phyloP scores from a whole-genome alignment of 2,113 vertebrate genomes.

The Symphodus melops region DNA sequence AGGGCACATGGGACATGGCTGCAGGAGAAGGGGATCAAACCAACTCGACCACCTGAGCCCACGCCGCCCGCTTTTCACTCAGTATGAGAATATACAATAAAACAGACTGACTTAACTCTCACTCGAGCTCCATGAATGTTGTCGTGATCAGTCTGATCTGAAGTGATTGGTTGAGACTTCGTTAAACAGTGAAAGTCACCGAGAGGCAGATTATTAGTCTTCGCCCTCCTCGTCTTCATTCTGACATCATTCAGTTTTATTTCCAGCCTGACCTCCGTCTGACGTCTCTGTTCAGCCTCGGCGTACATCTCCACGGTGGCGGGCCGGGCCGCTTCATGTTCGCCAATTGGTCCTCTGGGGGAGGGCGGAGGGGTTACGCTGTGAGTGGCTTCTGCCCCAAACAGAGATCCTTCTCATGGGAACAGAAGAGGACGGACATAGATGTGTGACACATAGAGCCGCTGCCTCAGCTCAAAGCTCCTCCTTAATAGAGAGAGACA shows the following conservation, averaged over 20 bases:
- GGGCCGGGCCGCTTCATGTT: conserved; percentile 21
- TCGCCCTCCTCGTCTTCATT: conserved; percentile 52
- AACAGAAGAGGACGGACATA: conserved; percentile 52
- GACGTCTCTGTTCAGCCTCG: conserved; percentile 32
- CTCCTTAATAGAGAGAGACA: no score
- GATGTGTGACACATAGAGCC: conserved; percentile 29
- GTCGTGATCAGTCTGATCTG: no score
- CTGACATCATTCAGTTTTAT: conserved; percentile 56
- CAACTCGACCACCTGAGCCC: no score
- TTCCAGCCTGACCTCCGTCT: conserved; percentile 58
- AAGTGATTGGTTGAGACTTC: no score
- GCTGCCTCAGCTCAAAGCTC: background rate
- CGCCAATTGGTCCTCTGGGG: conserved; percentile 52
- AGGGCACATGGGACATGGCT: no score
- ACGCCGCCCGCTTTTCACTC: no score
- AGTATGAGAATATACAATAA: no score
- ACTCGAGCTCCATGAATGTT: no score
- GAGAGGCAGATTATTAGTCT: no score
- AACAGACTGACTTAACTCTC: no score
- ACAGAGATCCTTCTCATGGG: conserved; percentile 76
- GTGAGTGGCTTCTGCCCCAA: conserved; percentile 66
- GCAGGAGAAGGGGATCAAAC: no score
- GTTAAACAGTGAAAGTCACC: no score
- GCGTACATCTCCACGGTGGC: conserved; percentile 36
- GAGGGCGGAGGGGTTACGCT: conserved; percentile 54